Conservation (phyloP, 2,797 vertebrate species). For the Xiphorhynchus erythropygius region DNA sequence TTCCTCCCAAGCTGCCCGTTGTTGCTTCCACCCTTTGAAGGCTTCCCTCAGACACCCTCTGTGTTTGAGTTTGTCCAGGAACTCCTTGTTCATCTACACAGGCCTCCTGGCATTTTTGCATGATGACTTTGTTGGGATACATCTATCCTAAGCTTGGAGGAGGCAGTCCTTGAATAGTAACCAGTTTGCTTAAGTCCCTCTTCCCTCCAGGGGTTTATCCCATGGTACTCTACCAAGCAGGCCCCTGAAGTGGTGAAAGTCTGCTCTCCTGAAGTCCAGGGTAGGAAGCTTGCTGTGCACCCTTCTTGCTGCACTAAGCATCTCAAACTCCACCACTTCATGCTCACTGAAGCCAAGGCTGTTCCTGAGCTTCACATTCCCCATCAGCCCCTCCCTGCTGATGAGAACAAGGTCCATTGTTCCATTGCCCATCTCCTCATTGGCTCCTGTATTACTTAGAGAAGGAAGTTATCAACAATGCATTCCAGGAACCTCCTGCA, state of each 20-base stretch:
- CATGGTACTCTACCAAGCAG: neutral
- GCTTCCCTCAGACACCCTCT: neutral
- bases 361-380: neutral
- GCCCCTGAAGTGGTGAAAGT: neutral
- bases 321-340: neutral
- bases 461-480: neutral
- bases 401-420: neutral
- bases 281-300: neutral
- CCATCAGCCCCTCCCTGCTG: neutral
- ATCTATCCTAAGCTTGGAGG: neutral
- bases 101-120: neutral
- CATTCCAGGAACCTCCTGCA: neutral
- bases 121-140: neutral
- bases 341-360: neutral
- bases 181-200: neutral
- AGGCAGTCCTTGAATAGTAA: neutral
- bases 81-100: neutral
- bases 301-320: neutral
- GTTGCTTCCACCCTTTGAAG: neutral
- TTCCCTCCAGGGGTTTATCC: neutral
- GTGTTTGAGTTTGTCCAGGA: neutral
- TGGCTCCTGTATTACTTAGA: neutral
- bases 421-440: neutral
- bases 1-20: neutral
- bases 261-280: neutral